Conservation (phyloP, 1,140 invertebrate species). For the Hycleus cichorii region DNA sequence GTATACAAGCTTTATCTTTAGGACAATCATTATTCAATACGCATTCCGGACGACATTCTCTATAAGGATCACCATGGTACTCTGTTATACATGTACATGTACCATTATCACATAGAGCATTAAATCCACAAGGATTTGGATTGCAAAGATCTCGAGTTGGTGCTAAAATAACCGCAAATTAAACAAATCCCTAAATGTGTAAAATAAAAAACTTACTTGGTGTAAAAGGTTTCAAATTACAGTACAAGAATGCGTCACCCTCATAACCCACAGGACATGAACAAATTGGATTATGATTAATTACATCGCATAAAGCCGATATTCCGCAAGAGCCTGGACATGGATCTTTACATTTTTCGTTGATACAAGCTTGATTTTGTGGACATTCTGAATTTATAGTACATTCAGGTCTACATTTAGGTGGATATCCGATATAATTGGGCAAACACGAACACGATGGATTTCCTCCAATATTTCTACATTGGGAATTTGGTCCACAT, state of each 20-base stretch:
- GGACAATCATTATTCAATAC: constrained; percentile 59
- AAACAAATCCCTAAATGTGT: not conserved
- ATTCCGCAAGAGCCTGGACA: constrained; percentile 60
- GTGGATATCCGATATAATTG: constrained; percentile 46
- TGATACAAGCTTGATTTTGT: constrained; percentile 52
- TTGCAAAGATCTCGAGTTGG: constrained; percentile 47
- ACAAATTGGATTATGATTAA: constrained; percentile 57
- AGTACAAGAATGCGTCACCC: constrained; percentile 59
- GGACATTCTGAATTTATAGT: constrained; percentile 63
- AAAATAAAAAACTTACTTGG: constrained; percentile 20
- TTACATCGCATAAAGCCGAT: constrained; percentile 50
- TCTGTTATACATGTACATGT: constrained; percentile 58
- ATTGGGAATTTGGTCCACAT: constrained; percentile 63
- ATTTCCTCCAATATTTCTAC: constrained; percentile 52
- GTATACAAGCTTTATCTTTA: constrained; percentile 56
- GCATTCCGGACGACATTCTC: constrained; percentile 64
- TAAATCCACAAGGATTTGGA: constrained; percentile 55
- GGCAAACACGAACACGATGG: constrained; percentile 56
- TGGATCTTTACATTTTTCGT: constrained; percentile 56
- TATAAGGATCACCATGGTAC: constrained; percentile 59
- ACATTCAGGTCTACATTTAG: constrained; percentile 60
- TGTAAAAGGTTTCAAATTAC: constrained; percentile 45
- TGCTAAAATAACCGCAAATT: constrained; percentile 4
- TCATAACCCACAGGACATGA: constrained; percentile 52
- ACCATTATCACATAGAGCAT: constrained; percentile 49